phyloP scores from a whole-genome alignment of 2,888 invertebrate genomes.

The Temnothorax unifasciatus region DNA sequence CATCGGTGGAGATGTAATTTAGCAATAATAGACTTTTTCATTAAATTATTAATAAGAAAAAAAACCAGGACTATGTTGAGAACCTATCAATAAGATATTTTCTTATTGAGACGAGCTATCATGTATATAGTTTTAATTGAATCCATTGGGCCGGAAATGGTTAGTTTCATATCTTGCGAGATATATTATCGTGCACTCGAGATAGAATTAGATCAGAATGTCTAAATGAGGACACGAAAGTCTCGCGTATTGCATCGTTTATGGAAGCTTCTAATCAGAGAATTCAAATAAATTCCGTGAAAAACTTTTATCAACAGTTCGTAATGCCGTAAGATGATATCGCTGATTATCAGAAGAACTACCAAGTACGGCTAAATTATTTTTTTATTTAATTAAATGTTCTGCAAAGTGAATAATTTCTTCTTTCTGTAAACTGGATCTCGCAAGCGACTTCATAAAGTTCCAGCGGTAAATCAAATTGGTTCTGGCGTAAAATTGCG shows the following conservation, averaged over 20 bases:
- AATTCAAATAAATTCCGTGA: constrained; percentile 1
- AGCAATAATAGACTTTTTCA: constrained; percentile 8
- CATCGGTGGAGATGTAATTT: neutral
- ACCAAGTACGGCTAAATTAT: constrained; percentile 19
- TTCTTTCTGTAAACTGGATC: constrained; percentile 32
- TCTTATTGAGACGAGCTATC: neutral
- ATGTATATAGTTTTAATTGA: neutral
- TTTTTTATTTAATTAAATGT: constrained; percentile 53
- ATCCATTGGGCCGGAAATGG: neutral
- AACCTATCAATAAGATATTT: neutral
- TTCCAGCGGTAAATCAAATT: constrained; percentile 13
- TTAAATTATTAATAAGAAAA: constrained; percentile 9
- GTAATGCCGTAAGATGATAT: constrained; percentile 31
- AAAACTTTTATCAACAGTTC: constrained; percentile 30
- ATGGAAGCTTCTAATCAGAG: constrained; percentile 39
- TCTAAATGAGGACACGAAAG: neutral
- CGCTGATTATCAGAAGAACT: constrained; percentile 27
- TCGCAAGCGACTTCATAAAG: constrained; percentile 42
- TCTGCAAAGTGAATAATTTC: constrained; percentile 26
- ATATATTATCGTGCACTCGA: neutral
- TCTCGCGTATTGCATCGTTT: neutral
- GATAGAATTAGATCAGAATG: neutral
- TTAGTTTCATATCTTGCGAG: constrained; percentile 25
- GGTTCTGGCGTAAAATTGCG: constrained; percentile 18
- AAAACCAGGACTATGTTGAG: neutral